Conservation (phyloP, 2,113 vertebrate genomes). For the Gulo gulo region DNA sequence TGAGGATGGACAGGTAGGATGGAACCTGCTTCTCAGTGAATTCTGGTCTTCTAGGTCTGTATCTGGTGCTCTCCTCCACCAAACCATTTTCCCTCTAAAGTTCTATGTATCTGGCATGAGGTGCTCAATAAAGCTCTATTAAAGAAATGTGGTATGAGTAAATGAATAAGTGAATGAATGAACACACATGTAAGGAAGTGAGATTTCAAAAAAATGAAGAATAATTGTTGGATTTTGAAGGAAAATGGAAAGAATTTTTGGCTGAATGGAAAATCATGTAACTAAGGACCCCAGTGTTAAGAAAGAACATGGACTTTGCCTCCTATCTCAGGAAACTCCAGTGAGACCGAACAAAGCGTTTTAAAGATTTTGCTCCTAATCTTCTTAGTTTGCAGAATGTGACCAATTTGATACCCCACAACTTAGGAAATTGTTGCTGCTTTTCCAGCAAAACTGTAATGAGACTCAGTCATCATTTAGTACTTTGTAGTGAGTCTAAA, state of each 20-base stretch:
- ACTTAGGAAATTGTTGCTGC: background rate
- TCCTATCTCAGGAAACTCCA: background rate
- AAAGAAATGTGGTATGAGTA: background rate
- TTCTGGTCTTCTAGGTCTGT: background rate
- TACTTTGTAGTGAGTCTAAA: conserved; percentile 12
- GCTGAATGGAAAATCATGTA: background rate
- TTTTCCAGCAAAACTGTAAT: background rate
- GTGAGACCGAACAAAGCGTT: background rate
- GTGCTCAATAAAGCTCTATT: background rate
- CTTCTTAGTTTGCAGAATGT: background rate
- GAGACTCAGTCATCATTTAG: background rate
- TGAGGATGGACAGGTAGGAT: background rate
- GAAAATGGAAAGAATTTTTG: background rate
- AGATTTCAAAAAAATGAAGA: background rate
- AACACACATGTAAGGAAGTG: background rate
- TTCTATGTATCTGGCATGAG: background rate
- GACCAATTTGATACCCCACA: background rate
- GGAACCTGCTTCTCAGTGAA: background rate
- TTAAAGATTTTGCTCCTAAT: background rate
- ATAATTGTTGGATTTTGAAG: background rate
- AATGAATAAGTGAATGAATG: background rate
- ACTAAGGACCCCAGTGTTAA: background rate
- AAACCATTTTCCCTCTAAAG: background rate
- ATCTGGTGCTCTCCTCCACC: background rate
- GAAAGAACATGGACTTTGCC: background rate